Base-by-base conservation (phyloP, 1,140 invertebrate species). In the Calephelis nemesis region DNA sequence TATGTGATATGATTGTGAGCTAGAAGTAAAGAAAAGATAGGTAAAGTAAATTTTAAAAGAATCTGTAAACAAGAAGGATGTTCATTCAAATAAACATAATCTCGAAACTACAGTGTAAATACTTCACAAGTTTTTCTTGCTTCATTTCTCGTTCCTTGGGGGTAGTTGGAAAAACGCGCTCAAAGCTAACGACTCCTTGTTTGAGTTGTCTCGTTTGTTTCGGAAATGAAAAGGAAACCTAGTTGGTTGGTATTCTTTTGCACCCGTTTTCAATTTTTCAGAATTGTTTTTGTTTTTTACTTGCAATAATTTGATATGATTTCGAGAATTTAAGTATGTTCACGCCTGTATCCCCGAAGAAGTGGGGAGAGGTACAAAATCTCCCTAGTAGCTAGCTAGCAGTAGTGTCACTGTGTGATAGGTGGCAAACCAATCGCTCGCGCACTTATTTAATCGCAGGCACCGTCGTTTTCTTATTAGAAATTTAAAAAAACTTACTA, bases 101-200 rank as follows among this genome's bases (percentile, higher is more conserved):
- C 40, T 54, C 50, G 45, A 47, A 52, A 52, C 49, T 54, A 42
- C 45, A 52, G 52, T 66, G 52, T 54, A 52, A 66, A 50, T 64
- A 64, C 48, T 47, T 47, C 52, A 66, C 50, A 66, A 66, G 65
- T 66, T 66, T 66, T 66, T 66, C 65, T 66, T 15, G 65, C 65
- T 40, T 54, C 50, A 66, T 66, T 65, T 65, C 64, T 63, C 62
- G 40, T 45, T 63, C 62, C 62, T 66, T 66, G 64, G 49, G 65
- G 65, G 65, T 66, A 66, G 65, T 66, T 66, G 50, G 58, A 66
- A 54, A 66, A 66, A 66, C 52, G 39, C 64, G 40, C 52, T 66
- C 65, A 66, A 66, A 66, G 65, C 65, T 66, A 66, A 66, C 65
- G 65, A 66, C 65, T 66, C 65, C 50, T 52, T 66, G 65, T 66